Evolutionary conservation across 2,888 invertebrate species (phyloP), one percentile per base, ranked within the genome.

Genomic region (Perdita meconis): DNA sequence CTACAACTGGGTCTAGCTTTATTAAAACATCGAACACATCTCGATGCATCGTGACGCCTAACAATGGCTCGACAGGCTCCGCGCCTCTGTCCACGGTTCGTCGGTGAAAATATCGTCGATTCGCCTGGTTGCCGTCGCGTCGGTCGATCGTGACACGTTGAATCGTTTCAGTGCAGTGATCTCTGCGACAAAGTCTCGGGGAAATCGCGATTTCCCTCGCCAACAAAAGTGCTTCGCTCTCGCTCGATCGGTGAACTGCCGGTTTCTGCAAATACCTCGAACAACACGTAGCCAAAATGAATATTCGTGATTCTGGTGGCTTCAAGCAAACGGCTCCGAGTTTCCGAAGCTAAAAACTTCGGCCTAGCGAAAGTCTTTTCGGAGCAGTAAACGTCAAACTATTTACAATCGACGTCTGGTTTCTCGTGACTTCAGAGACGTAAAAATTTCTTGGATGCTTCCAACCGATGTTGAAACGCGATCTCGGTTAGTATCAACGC

Each of bases 1-100:
- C 78, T 80, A 72, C 78, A 73, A 67, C 70, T 63, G 77, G 66
- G 65, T 60, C 66, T 78, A 57, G 56, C 71, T 70, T 79, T 69
- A 79, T 84, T 84, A 74, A 83, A 79, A 83, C 70, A 44, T 76
- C 51, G 69, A 53, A 71, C 77, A 76, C 81, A 84, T 47, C 75
- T 63, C 69, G 42, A 26, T 47, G 61, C 60, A 55, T 2, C 63
- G 78, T 64, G 68, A 53, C 61, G 76, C 69, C 51, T 84, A 71
- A 83, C 66, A 80, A 84, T 84, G 67, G 38, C 38, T 63, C 36
- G 16, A 57, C 42, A 26, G 26, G 47, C 12, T 10, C 47, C 19
- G 30, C 36, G 13, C 13, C 24, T 16, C 22, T 24, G 13, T 22
- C 40, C 8, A 22, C 24, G 47, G 53, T 64, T 65, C 51, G 67